Conservation (phyloP, 1,140 invertebrate genomes). For the Brachionus plicatilis region DNA sequence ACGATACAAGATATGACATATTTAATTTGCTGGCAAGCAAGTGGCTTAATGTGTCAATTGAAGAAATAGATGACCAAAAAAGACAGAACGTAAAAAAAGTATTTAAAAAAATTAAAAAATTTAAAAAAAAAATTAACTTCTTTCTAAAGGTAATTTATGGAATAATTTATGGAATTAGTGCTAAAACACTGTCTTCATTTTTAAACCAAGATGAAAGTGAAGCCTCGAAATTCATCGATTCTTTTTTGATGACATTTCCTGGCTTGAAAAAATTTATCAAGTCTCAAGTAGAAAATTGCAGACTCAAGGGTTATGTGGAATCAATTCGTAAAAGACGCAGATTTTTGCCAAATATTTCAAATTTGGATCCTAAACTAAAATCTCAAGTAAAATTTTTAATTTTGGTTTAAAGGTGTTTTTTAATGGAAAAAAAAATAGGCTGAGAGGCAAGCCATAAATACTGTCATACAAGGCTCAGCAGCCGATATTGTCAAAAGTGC, state of each 20-base stretch:
- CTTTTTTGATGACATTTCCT: constrained; percentile 77
- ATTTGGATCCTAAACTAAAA: constrained; percentile 60
- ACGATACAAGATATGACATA: neutral
- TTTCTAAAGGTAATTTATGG: constrained; percentile 79
- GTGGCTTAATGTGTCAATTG: constrained; percentile 55
- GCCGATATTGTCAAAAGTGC: constrained; percentile 87
- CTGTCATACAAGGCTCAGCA: constrained; percentile 87
- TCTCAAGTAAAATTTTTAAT: constrained; percentile 56
- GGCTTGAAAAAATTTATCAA: constrained; percentile 50
- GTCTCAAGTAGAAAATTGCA: constrained; percentile 63
- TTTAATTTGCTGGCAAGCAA: constrained; percentile 26
- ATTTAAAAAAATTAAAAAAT: constrained; percentile 30
- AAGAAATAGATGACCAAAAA: constrained; percentile 66
- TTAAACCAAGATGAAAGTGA: constrained; percentile 73
- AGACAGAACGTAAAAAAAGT: constrained; percentile 75
- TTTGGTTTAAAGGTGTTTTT: neutral
- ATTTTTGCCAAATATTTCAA: constrained; percentile 71
- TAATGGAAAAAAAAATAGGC: constrained; percentile 60
- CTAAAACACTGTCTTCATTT: constrained; percentile 72
- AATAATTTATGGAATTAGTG: constrained; percentile 94
- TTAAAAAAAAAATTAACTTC: neutral
- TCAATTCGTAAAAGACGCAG: constrained; percentile 74
- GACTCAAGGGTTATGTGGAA: constrained; percentile 69
- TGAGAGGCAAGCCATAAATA: constrained; percentile 91
- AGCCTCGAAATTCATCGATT: constrained; percentile 70